Percentiles rank a stretch among this genome's conserved stretches.
These are phyloP conservation scores for Lasioglossum albipes DNA, from an alignment of 1,140 invertebrate genomes.

Conservation along the genomic window DNA sequence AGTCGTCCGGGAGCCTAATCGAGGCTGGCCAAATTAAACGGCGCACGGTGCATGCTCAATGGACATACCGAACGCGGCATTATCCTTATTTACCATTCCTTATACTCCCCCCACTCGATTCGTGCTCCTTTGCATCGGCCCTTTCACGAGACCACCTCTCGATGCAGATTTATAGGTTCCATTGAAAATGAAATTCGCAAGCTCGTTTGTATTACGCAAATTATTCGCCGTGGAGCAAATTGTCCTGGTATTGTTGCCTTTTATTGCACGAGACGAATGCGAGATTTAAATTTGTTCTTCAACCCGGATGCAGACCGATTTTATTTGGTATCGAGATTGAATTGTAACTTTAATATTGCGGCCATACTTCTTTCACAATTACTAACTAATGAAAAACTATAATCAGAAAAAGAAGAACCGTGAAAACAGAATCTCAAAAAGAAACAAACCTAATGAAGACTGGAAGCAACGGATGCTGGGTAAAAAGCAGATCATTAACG, in stretches of 20 bases:
- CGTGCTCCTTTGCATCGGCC: conserved; percentile 23
- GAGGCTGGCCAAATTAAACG: conserved; percentile 57
- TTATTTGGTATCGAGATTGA: too few relatives aligned
- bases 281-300: too few relatives aligned
- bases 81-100: conserved; percentile 50
- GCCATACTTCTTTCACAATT: too few relatives aligned
- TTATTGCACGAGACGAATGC: too few relatives aligned
- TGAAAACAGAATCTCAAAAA: too few relatives aligned
- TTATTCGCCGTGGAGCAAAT: conserved; percentile 10
- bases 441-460: too few relatives aligned
- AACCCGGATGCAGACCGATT: too few relatives aligned
- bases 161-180: conserved; percentile 7
- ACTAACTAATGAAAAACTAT: too few relatives aligned
- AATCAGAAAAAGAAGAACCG: too few relatives aligned
- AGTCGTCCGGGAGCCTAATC: conserved; percentile 54
- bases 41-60: conserved; percentile 11
- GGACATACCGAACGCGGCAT: conserved; percentile 43
- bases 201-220: conserved; percentile 21
- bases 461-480: too few relatives aligned
- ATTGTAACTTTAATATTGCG: too few relatives aligned
- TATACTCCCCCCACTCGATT: background rate
- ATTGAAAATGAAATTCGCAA: conserved; percentile 1
- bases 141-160: conserved; percentile 4
- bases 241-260: background rate
- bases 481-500: background rate